Conservation (phyloP, 2,113 vertebrate genomes). For the Heterochromis multidens region DNA sequence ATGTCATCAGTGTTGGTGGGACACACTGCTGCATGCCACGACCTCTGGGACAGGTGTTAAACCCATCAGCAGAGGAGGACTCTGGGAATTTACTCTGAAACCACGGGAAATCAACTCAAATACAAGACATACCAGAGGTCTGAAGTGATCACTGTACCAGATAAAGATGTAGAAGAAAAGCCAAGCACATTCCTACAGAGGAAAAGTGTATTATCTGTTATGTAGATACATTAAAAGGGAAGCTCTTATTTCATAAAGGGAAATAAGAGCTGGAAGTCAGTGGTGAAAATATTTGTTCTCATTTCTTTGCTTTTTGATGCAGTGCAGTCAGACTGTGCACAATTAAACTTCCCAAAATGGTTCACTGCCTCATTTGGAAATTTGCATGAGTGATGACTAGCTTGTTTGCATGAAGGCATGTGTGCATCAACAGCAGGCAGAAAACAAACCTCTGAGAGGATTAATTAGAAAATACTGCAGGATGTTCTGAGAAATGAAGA, state of each 20-base stretch:
- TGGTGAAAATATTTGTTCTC: not conserved
- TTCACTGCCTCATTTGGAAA: conserved; percentile 16
- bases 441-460: conserved; percentile 30
- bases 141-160: not conserved
- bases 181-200: not conserved
- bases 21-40: not conserved
- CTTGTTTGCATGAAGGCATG: not conserved
- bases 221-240: not conserved
- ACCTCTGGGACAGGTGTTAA: conserved; percentile 43
- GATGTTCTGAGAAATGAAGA: conserved; percentile 23
- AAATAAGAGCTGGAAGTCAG: not conserved
- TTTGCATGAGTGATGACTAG: conserved; percentile 20
- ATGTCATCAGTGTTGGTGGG: not conserved
- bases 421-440: conserved; percentile 1
- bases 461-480: conserved; percentile 55
- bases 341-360: conserved; percentile 2
- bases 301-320: conserved; percentile 29
- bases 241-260: not conserved
- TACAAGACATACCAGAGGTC: not conserved
- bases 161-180: not conserved
- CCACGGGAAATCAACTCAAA: not conserved
- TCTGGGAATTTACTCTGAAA: not conserved
- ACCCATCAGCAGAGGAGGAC: conserved; percentile 21
- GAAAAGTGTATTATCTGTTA: not conserved
- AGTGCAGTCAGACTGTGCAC: conserved; percentile 34